Evolutionary conservation across 1,140 invertebrate genomes (phyloP), one percentile per base, ranked within the genome.

Genomic region (Wiebesia pumilae): DNA sequence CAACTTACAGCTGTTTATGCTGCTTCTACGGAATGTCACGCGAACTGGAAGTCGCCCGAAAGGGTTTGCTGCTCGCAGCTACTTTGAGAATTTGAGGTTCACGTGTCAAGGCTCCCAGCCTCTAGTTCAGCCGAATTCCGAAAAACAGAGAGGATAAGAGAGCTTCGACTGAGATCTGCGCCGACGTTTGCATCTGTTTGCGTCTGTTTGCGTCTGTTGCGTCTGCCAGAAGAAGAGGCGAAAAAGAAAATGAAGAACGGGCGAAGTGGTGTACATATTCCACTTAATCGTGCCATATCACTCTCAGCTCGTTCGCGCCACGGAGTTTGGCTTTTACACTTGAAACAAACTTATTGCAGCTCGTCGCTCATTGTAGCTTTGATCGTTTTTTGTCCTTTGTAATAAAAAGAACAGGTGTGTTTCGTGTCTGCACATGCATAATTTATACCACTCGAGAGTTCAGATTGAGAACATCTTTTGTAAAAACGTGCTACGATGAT

Each of bases 101-200:
- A 40, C 24, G 58, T 27, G 24, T 1, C 58, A 62, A 6, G 21
- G 21, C 58, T 10, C 58, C 24, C 6, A 62, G 58, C 4, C 24
- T 62, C 24, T 62, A 62, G 24, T 27, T 62, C 27, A 24, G 27
- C 24, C 3, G 2, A 62, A 62, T 62, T 27, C 24, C 1, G 24
- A 14, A 24, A 14, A 3, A 62, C 21, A 62, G 27, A 10, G 58
- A 62, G 14, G 27, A 10, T 6, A 38, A 10, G 33, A 35, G 14
- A 24, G 82, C 82, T 83, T 83, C 75, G 82, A 83, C 75, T 58
- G 75, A 33, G 51, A 43, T n/a, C 73, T 47, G 69, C 47, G 33
- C 24, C 27, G 43, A 19, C 77, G 24, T 47, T n/a, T 30, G 14
- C 69, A 33, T 67, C 30, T 40, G 43, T 71, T 69, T 51, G 40